Evolutionary conservation across 1,140 invertebrate genomes (phyloP), one percentile per base, ranked within the genome.

Genomic region (Cydia strobilella): DNA sequence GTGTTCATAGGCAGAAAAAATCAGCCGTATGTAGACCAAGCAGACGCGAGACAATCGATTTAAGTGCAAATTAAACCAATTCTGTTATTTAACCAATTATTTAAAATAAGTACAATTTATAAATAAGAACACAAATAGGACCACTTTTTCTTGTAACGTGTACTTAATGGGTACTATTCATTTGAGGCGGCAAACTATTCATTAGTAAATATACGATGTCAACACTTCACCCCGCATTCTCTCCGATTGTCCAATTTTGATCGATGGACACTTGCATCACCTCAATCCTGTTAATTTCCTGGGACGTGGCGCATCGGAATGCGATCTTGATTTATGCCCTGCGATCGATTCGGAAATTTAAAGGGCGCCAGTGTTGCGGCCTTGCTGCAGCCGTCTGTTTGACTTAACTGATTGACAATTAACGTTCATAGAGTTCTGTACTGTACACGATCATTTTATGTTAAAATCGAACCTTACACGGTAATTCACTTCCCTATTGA

Each of bases 221-320:
- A 72, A 75, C 51, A 66, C 18, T 59, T 59, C 3, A 23, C 20
- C 54, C 54, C 18, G n/a, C 9, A 23, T 59, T 59, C 18, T 23
- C 18, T 23, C 18, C n/a, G n/a, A 54, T 18, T 59, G 18, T 59
- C 54, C 54, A 59, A 20, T 59, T 59, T 59, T 59, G 54, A 59
- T 59, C 18, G 54, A 59, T 59, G 54, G 54, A 59, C 54, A 59
- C 54, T 59, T 59, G 54, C 54, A 51, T 51, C 48, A 65, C 18
- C 35, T 74, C 42, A 31, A 65, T 72, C 54, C n/a, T 23, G 54
- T 59, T 59, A 59, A 59, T 59, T 59, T 59, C 54, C 54, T 59
- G 54, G 51, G 54, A 9, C 54, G 54, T 23, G 54, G 54, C 54
- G 54, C 54, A 59, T 59, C 54, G 54, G 20, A 59, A 59, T 59